A percentile compares a stretch with the other conserved stretches of the same genome.
These are phyloP conservation scores for Pteria penguin DNA, from an alignment of 2,888 invertebrate genomes.

Conservation along the genomic window DNA sequence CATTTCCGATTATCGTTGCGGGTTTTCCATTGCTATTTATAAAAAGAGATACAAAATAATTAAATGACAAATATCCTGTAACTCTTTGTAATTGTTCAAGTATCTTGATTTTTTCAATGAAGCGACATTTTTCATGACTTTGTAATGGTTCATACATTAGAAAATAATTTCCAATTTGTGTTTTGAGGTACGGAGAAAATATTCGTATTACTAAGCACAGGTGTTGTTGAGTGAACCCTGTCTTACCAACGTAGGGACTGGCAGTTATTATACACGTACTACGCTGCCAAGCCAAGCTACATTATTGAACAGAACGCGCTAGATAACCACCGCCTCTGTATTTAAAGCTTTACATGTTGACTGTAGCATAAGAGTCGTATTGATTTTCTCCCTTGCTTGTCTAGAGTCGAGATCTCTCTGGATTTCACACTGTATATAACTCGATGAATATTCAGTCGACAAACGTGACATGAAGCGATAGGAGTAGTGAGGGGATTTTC, in stretches of 20 bases:
- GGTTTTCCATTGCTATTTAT: no score
- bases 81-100: no score
- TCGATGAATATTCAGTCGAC: not conserved
- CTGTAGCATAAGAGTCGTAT: constrained; percentile 32
- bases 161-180: no score
- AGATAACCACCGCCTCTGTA: constrained; percentile 21
- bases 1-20: no score
- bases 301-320: constrained; percentile 23
- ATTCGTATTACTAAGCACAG: constrained; percentile 26
- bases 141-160: no score
- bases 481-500: no score
- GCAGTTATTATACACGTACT: constrained; percentile 14
- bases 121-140: no score
- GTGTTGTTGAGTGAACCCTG: constrained; percentile 5
- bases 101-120: no score
- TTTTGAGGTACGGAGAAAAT: no score
- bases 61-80: no score
- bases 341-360: constrained; percentile 23
- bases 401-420: constrained; percentile 1
- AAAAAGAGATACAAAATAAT: no score
- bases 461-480: no score
- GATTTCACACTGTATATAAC: not conserved
- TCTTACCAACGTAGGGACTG: constrained; percentile 22
- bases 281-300: constrained; percentile 8
- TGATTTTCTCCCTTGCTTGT: constrained; percentile 46